Evolutionary conservation across 2,888 invertebrate species (phyloP).

Genomic region (Invenusta paracnida): DNA sequence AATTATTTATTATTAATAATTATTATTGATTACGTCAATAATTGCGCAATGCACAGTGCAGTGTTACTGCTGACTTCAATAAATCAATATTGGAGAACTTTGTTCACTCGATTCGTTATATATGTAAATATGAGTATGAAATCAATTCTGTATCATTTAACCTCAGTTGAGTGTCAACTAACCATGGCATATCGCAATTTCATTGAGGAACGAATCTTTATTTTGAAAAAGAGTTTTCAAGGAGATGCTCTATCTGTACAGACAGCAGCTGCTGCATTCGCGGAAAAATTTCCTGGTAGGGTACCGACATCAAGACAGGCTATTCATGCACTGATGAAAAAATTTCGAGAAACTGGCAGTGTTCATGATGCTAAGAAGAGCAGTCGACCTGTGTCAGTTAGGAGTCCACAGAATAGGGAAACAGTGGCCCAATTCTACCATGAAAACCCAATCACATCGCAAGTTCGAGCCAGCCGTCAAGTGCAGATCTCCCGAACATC

Average conservation of each 20-base stretch:
- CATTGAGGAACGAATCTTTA: conserved; percentile 29
- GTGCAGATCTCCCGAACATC: conserved; percentile 2
- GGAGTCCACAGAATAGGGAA: conserved; percentile 8
- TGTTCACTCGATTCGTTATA: no score
- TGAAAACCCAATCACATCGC: conserved; percentile 14
- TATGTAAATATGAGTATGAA: no score
- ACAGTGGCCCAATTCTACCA: conserved; percentile 30
- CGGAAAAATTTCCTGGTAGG: conserved; percentile 34
- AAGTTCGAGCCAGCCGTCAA: conserved; percentile 33
- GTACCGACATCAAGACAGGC: conserved; percentile 34
- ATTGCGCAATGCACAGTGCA: no score
- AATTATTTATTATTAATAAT: no score
- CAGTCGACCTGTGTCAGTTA: conserved; percentile 23
- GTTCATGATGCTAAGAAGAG: conserved; percentile 38
- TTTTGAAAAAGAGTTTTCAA: conserved; percentile 37
- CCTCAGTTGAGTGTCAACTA: conserved; percentile 24
- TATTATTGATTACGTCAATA: no score
- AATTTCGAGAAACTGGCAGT: conserved; percentile 24
- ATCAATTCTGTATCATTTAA: background rate
- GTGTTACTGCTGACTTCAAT: no score
- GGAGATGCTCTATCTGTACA: conserved; percentile 30
- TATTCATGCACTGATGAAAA: conserved; percentile 38
- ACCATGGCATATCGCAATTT: conserved; percentile 35
- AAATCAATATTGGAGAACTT: no score
- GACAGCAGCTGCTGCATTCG: conserved; percentile 28